Evolutionary conservation across 2,797 vertebrate genomes (phyloP), one percentile per base, ranked within the genome.

Genomic region (Manis javanica): DNA sequence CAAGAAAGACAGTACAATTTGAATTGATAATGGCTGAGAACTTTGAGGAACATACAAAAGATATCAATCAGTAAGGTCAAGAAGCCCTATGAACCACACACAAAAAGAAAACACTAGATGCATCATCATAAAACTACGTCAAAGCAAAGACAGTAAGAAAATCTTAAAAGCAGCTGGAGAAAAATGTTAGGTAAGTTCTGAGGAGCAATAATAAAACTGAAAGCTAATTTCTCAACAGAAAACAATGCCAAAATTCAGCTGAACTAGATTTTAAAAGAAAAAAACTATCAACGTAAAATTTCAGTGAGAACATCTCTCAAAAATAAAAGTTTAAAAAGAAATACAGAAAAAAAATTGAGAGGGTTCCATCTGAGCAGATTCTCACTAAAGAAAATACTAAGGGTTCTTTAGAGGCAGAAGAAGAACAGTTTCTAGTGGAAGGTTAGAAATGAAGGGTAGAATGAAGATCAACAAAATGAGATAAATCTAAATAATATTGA

Each of bases 191-290:
- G 42, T 72, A 93, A 88, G 34, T 95, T 95, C 55, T 66, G 64
- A 88, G 34, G 13, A 96, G 10, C 42, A 91, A 64, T 42, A 96
- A 66, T 94, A 96, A 89, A 61, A 92, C 13, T 68, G 57, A 83
- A 95, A 90, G 71, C 84, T 96, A 93, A 90, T 82, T 92, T 95
- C 53, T 93, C 91, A 90, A 37, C 81, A 87, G n/a, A 96, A 46
- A 91, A 92, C 29, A 94, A 51, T 63, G 29, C 16, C 57, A 84
- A 94, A 79, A 75, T 64, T 90, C 55, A 53, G 19, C 75, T 55
- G 16, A 87, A 68, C 34, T 29, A 46, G 85, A 23, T 39, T 12
- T 91, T 82, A 29, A 77, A 91, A 94, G 23, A 11, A 34, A 68
- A 69, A 26, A 34, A 26, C 31, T 31, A 29, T 66, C 72, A 87